These are phyloP conservation scores for Sebastolobus alascanus DNA, from an alignment of 2,797 vertebrate species.

Conservation along the genomic window DNA sequence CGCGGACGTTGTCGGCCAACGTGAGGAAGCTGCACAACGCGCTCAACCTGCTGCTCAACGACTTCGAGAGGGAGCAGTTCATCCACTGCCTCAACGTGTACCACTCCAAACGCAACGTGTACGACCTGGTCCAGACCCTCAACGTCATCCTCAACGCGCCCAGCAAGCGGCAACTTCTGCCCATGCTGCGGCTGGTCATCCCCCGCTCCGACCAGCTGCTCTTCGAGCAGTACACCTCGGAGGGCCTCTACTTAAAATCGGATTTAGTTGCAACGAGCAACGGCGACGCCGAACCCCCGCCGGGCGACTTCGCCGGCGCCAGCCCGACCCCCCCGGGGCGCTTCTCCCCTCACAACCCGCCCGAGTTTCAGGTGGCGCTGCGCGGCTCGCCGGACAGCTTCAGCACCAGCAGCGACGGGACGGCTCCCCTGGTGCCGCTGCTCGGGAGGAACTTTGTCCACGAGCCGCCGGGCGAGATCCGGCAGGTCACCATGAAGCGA, in stretches of 20 bases:
- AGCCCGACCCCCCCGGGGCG: conserved; percentile 72
- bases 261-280: conserved; percentile 76
- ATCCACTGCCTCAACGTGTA: conserved; percentile 97
- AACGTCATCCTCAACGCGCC: conserved; percentile 94
- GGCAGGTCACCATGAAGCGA: conserved; percentile 91
- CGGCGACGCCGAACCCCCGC: conserved; percentile 68
- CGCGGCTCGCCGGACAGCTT: conserved; percentile 84
- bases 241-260: conserved; percentile 92
- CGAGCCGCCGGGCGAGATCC: conserved; percentile 87
- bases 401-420: conserved; percentile 86
- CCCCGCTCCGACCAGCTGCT: conserved; percentile 97
- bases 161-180: conserved; percentile 94
- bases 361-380: conserved; percentile 78
- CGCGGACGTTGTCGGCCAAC: conserved; percentile 93
- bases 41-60: conserved; percentile 93
- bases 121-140: conserved; percentile 95
- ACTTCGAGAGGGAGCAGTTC: conserved; percentile 94
- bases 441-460: conserved; percentile 85
- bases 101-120: conserved; percentile 97
- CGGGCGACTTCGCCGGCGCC: conserved; percentile 58
- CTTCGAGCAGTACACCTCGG: conserved; percentile 97
- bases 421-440: conserved; percentile 83
- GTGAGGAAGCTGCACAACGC: conserved; percentile 95
- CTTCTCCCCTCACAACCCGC: conserved; percentile 63
- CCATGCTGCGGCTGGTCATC: conserved; percentile 95